Base-by-base conservation (phyloP, 2,113 vertebrate genomes). In the Lontra canadensis region DNA sequence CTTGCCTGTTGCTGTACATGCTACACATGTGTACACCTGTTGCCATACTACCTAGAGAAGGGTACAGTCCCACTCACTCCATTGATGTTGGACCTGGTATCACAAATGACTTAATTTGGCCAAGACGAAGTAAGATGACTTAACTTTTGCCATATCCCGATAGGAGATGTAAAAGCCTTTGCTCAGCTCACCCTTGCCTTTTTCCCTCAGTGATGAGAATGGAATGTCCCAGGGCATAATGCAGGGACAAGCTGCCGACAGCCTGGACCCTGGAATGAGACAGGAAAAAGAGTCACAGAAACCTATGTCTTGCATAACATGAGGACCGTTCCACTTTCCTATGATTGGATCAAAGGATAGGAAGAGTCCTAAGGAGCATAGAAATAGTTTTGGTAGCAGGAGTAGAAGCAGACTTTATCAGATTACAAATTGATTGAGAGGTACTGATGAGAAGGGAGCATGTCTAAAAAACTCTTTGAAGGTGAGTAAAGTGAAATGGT, bases 31-130 rank as follows among this genome's bases (percentile, higher is more conserved):
- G 2, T 49, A 49, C 17, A 44, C 13, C 15, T 78, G 29, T 31
- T 49, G 17, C 4, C 4, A 0, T 4, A 26, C 0, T 3, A 34
- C 4, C 29, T 8, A 15, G 10, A 78, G 1, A 26, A 1, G 4
- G 0, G 1, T 18, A 29, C 0, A 4, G 21, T 34, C 52, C 17
- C 3, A 31, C 42, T 78, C 42, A 3, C 4, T 13, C 55, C 59
- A 69, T 10, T 57, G 47, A 71, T 3, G 7, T 5, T 44, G 59
- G 31, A 4, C 4, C 23, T 42, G 23, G 23, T 6, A 10, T 25
- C 0, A 2, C 1, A 1, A 11, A 1, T 67, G 47, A 44, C 85
- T 83, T 52, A 15, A 73, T 14, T 6, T 63, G 44, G n/a, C 15
- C n/a, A 61, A 34, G 0, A 0, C 1, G 5, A 69, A 87, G 76